Evolutionary conservation across 2,113 vertebrate genomes (phyloP), one percentile per base, ranked within the genome.

Genomic region (Aegithalos caudatus): DNA sequence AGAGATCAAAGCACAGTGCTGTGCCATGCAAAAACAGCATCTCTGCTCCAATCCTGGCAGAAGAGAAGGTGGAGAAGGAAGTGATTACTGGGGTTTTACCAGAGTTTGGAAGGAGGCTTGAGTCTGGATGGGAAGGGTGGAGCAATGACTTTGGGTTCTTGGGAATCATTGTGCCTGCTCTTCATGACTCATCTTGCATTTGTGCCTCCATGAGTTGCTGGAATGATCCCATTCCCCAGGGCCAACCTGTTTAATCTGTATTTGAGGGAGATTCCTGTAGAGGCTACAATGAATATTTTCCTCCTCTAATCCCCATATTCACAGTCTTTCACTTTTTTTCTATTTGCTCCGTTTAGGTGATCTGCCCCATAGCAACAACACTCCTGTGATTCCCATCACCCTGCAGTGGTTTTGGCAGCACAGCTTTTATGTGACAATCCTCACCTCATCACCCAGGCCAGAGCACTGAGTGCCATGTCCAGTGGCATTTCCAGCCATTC

Each of bases 131-230:
- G 48, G 48, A 78, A 60, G 31, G 10, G 10, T 62, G 27, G 14
- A 81, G n/a, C 6, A 37, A 16, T 0, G 0, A 35, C 2, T 62
- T 33, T 70, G 28, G 40, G n/a, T 12, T 67, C 44, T 37, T 40
- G 14, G 45, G 33, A 27, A 71, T 11, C 27, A 20, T 35, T 15
- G 8, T 9, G 4, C 17, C 61, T 69, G 29, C 11, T 73, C 16
- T 14, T 54, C 35, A 9, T 27, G 29, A 13, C 62, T 79, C 42
- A 4, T 4, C 12, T 37, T 58, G 27, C 8, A 7, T 51, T 47
- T 56, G 20, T 53, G 7, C 20, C n/a, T 73, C 25, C 66, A 53
- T 0, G 2, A 61, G 33, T 9, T 50, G 6, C n/a, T 56, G 38
- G 33, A 53, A 53, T 3, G 7, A 14, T 37, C 33, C 20, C 17